These are phyloP conservation scores for Gulo gulo DNA, from an alignment of 2,113 vertebrate genomes.

Conservation along the genomic window DNA sequence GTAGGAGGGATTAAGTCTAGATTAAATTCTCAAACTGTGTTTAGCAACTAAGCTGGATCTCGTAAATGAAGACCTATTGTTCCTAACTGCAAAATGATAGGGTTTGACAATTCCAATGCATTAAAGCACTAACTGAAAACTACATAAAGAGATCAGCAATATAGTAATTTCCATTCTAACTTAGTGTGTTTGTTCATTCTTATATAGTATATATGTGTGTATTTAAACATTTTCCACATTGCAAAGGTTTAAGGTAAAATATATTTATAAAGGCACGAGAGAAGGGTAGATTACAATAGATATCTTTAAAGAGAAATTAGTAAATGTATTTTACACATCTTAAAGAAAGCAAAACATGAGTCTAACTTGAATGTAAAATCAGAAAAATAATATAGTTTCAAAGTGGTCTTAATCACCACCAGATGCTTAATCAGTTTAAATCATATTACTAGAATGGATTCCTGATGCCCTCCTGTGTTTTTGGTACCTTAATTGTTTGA, in stretches of 20 bases:
- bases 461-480: neutral
- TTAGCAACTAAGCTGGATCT: slow-evolving; percentile 16
- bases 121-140: slow-evolving; percentile 19
- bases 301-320: slow-evolving; percentile 43
- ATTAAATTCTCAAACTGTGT: slow-evolving; percentile 47
- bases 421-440: slow-evolving; percentile 55
- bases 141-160: slow-evolving; percentile 14
- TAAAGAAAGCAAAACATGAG: slow-evolving; percentile 23
- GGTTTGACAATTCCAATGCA: slow-evolving; percentile 2
- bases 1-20: neutral
- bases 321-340: neutral
- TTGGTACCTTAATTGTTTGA: slow-evolving; percentile 20
- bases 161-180: slow-evolving; percentile 5
- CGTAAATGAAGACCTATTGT: slow-evolving; percentile 43
- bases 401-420: slow-evolving; percentile 46
- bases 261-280: neutral
- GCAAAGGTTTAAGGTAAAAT: slow-evolving; percentile 1
- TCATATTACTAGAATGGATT: slow-evolving; percentile 44
- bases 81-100: slow-evolving; percentile 30
- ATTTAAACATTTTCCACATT: neutral
- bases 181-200: neutral
- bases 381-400: slow-evolving; percentile 52
- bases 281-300: neutral
- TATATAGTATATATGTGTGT: neutral
- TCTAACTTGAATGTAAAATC: slow-evolving; percentile 28